Percentiles rank a stretch among this genome's conserved stretches.
These are phyloP conservation scores for Callorhinus ursinus DNA, from an alignment of 2,113 vertebrate genomes.

Conservation along the genomic window DNA sequence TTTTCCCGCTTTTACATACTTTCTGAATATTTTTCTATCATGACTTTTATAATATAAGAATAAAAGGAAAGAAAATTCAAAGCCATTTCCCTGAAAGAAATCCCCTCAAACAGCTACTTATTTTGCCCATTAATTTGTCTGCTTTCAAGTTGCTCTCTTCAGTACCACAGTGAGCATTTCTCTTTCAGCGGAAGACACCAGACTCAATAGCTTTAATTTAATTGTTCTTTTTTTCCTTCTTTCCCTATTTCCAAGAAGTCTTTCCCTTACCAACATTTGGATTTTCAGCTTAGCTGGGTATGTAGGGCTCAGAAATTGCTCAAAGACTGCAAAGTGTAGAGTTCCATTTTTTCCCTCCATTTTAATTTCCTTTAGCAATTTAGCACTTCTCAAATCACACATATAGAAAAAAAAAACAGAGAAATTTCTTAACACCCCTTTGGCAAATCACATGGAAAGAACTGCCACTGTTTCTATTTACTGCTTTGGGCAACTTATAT, in stretches of 20 bases:
- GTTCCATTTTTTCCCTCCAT: slow-evolving; percentile 71
- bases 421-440: slow-evolving; percentile 87
- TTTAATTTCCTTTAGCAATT: slow-evolving; percentile 90
- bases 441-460: slow-evolving; percentile 83
- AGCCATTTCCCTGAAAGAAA: background rate
- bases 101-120: background rate
- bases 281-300: slow-evolving; percentile 79
- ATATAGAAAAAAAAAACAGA: slow-evolving; percentile 82
- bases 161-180: background rate
- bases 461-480: slow-evolving; percentile 83
- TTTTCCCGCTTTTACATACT: background rate
- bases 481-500: slow-evolving; percentile 81
- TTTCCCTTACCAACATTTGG: slow-evolving; percentile 76
- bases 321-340: slow-evolving; percentile 68
- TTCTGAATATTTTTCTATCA: background rate
- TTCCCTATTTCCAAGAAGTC: slow-evolving; percentile 28
- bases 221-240: slow-evolving; percentile 33
- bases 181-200: slow-evolving; percentile 36
- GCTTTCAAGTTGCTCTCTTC: background rate
- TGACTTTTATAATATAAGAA: background rate
- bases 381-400: slow-evolving; percentile 89
- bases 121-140: background rate
- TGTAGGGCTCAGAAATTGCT: slow-evolving; percentile 69
- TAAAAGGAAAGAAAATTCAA: slow-evolving; percentile 25
- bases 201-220: slow-evolving; percentile 45